phyloP scores from a whole-genome alignment of 1,140 invertebrate genomes.

The Lepidurus apus region DNA sequence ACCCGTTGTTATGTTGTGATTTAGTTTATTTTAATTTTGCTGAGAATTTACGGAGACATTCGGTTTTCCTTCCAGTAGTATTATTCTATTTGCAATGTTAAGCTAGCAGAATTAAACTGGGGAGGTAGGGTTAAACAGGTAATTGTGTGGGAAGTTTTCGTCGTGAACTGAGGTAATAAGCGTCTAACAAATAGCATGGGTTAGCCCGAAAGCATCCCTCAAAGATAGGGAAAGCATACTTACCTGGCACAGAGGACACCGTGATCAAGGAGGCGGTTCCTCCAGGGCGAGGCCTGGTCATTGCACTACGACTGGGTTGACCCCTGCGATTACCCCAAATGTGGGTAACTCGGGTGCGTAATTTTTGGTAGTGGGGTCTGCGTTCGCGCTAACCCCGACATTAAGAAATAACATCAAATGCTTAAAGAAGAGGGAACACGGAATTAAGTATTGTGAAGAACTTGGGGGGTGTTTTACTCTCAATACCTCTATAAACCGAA shows the following conservation, averaged over 20 bases:
- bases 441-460: too few species aligned
- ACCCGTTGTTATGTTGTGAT: too few species aligned
- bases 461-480: too few species aligned
- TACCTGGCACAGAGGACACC: constrained; percentile 58
- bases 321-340: constrained; percentile 66
- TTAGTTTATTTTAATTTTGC: too few species aligned
- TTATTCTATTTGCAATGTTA: background rate
- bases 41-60: too few species aligned
- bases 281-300: constrained; percentile 60
- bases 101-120: too few species aligned
- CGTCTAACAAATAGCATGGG: background rate
- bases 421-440: too few species aligned
- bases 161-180: background rate
- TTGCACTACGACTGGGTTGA: constrained; percentile 65
- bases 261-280: constrained; percentile 60
- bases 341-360: constrained; percentile 61
- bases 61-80: background rate
- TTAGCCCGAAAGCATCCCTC: background rate
- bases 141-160: background rate
- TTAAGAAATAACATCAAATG: too few species aligned
- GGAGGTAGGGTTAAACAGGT: background rate
- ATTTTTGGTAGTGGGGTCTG: constrained; percentile 62
- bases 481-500: too few species aligned
- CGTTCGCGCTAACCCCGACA: constrained; percentile 54
- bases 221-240: constrained; percentile 45